phyloP scores from a whole-genome alignment of 2,113 vertebrate species.

The Gallinago undulata region DNA sequence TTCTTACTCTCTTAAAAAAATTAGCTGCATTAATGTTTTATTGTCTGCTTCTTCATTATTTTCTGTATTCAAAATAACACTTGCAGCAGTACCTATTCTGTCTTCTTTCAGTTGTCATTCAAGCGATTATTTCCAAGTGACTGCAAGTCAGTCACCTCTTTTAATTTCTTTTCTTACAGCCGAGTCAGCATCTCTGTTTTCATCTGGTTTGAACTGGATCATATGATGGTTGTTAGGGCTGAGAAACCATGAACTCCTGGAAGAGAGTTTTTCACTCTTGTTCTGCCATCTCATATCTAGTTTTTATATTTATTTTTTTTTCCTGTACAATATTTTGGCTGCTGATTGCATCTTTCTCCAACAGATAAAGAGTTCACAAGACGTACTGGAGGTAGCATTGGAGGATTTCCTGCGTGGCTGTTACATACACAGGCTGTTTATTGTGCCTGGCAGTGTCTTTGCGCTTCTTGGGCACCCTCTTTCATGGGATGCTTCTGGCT shows the following conservation, averaged over 20 bases:
- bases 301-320: not conserved
- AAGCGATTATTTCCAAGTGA: not conserved
- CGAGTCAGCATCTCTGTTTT: not conserved
- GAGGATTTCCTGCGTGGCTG: not conserved
- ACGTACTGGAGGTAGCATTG: accelerated
- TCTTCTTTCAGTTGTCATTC: not conserved
- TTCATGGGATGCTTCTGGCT: not conserved
- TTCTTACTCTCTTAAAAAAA: not conserved
- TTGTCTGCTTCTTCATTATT: not conserved
- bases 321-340: not conserved
- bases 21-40: not conserved
- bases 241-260: not conserved
- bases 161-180: not conserved
- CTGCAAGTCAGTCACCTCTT: not conserved
- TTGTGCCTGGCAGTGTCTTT: not conserved
- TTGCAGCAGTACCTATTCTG: not conserved
- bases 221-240: not conserved
- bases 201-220: not conserved
- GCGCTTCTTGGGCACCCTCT: not conserved
- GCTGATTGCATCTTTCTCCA: not conserved
- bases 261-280: not conserved
- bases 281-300: not conserved
- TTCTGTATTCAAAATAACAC: not conserved
- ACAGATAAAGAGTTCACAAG: not conserved
- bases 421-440: not conserved